A percentile compares a stretch with the other conserved stretches of the same genome.
phyloP scores from a whole-genome alignment of 2,113 vertebrate species.

The Thomomys bottae region DNA sequence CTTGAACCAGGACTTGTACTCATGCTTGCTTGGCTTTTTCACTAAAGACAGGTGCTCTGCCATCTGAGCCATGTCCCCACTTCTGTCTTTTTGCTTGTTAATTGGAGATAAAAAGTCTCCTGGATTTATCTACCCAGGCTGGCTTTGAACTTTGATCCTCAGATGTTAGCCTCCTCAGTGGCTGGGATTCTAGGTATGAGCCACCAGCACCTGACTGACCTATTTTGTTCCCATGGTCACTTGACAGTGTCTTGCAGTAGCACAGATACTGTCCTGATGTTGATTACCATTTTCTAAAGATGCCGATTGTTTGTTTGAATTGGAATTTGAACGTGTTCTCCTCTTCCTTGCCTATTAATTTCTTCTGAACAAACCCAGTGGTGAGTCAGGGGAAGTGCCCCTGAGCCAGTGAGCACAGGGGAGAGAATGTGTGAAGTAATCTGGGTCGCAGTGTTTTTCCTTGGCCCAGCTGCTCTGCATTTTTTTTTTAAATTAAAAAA shows the following conservation, averaged over 20 bases:
- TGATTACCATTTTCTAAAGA: not conserved
- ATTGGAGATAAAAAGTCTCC: too few species aligned
- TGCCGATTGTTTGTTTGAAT: not conserved
- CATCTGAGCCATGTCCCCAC: too few species aligned
- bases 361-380: not conserved
- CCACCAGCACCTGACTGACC: not conserved
- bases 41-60: too few species aligned
- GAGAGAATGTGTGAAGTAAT: constrained; percentile 32
- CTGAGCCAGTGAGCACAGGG: not conserved
- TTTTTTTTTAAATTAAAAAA: constrained; percentile 17
- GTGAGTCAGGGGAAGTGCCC: not conserved
- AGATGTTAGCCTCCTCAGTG: too few species aligned
- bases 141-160: too few species aligned
- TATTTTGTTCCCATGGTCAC: not conserved
- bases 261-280: not conserved
- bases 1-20: too few species aligned
- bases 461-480: constrained; percentile 36
- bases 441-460: constrained; percentile 40
- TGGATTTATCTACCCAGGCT: too few species aligned
- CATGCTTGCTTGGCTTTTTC: too few species aligned
- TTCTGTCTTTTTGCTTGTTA: too few species aligned
- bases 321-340: not conserved
- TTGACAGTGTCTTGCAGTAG: not conserved
- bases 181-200: too few species aligned
- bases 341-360: not conserved